Percentiles rank a stretch among this genome's conserved stretches.
These are phyloP conservation scores for Rutpela maculata DNA, from an alignment of 2,888 invertebrate genomes.

Conservation along the genomic window DNA sequence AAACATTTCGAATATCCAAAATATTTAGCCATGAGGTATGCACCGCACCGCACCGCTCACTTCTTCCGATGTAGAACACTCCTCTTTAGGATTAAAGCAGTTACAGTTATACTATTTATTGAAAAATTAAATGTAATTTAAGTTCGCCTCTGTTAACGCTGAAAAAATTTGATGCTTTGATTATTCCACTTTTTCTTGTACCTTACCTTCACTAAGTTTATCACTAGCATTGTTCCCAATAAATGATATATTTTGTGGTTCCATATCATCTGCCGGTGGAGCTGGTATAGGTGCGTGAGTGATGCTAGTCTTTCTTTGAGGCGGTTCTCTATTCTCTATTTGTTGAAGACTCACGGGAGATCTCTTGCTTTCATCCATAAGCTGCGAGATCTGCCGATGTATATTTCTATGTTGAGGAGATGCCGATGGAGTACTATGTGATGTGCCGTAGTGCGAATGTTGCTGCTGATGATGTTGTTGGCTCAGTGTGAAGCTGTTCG, in stretches of 20 bases:
- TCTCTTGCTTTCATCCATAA: conserved; percentile 70
- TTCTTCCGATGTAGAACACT: too few species aligned
- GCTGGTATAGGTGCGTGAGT: conserved; percentile 80
- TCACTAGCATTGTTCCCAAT: conserved; percentile 83
- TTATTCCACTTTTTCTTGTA: too few species aligned
- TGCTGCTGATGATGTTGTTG: conserved; percentile 73
- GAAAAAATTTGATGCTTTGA: too few species aligned
- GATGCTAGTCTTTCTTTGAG: conserved; percentile 68
- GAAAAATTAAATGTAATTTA: too few species aligned
- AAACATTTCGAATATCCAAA: too few species aligned
- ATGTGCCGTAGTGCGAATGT: conserved; percentile 75
- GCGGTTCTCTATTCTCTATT: conserved; percentile 69
- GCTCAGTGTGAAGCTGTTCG: conserved; percentile 79
- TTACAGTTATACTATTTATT: too few species aligned
- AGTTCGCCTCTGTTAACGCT: too few species aligned
- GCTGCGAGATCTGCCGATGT: conserved; percentile 77
- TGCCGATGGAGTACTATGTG: conserved; percentile 76
- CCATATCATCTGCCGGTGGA: conserved; percentile 90
- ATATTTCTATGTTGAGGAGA: conserved; percentile 81
- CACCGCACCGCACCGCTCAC: too few species aligned
- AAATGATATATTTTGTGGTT: conserved; percentile 94
- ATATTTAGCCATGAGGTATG: too few species aligned
- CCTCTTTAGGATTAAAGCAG: too few species aligned
- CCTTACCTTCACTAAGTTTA: conserved; percentile 69
- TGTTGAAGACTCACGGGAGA: conserved; percentile 76